Base-by-base conservation (phyloP, 2,113 vertebrate species). In the Murina feae region DNA sequence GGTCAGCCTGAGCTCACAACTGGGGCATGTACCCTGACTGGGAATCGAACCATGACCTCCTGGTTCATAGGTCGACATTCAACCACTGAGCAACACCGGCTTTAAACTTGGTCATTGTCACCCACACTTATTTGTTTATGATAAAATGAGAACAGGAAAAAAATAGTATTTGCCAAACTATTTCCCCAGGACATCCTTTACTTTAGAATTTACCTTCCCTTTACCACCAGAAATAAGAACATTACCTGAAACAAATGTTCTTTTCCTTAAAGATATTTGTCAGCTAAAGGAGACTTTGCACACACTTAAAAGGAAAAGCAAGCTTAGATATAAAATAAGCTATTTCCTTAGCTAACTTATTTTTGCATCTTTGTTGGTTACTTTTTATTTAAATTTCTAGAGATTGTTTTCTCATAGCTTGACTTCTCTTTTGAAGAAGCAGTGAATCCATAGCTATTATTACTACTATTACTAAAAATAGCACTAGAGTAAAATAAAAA, bases 121-220 rank as follows among this genome's bases (percentile, higher is more conserved):
- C 55, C 37, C 55, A 74, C 79, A 96, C 89, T 95, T 94, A 86
- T 79, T 96, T 55, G 60, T 88, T 51, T 85, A 80, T 95, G 58
- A 82, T 93, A 93, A 96, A 94, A 87, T 7, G 68, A 60, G 92
- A 95, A 92, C 28, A 90, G 55, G 84, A 97, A 96, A 96, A 39
- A 94, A 74, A 17, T 89, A 69, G 89, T 32, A 66, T 92, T 97
- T 93, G 30, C 93, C 39, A 75, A 84, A 69, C 80, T 83, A 51
- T 93, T 93, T 97, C 93, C 76, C 47, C 39, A 66, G 71, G 79
- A 95, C 89, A 95, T 75, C 39, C 51, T 95, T 86, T n/a, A 44
- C 58, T 92, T 90, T 51, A 75, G 74, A 96, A 60, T 97, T 96
- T 96, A 74, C 88, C 76, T 96, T 96, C 88, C 60, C 28, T 88